These are phyloP conservation scores for Glyptemys insculpta DNA, from an alignment of 2,797 vertebrate genomes.

Conservation along the genomic window DNA sequence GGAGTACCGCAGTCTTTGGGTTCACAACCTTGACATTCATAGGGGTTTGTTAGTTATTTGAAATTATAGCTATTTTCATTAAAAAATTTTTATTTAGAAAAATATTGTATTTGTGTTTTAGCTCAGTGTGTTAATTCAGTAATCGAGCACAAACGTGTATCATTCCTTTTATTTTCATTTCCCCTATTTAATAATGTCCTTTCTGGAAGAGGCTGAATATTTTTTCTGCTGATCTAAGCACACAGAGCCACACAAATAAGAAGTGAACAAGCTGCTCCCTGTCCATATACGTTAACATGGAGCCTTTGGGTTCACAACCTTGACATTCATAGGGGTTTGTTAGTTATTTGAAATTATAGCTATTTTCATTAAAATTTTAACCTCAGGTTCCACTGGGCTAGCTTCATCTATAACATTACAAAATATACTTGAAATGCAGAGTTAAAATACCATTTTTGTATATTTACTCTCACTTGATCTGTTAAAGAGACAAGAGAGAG, in stretches of 20 bases:
- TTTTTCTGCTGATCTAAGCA: too few relatives aligned
- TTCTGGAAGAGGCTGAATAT: too few relatives aligned
- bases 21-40: too few relatives aligned
- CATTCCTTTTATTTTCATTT: too few relatives aligned
- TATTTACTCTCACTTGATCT: background rate
- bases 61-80: too few relatives aligned
- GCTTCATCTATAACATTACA: background rate
- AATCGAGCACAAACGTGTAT: too few relatives aligned
- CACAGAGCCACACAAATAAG: background rate
- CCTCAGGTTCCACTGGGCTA: background rate
- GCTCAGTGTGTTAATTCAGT: too few relatives aligned
- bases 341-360: background rate
- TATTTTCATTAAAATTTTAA: background rate
- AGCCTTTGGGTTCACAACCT: background rate
- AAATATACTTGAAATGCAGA: background rate
- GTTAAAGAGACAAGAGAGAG: background rate
- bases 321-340: background rate
- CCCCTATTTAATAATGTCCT: too few relatives aligned
- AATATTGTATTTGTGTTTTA: too few relatives aligned
- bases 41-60: too few relatives aligned
- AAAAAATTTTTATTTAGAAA: too few relatives aligned
- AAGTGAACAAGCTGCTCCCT: background rate
- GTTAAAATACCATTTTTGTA: background rate
- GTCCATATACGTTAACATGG: background rate
- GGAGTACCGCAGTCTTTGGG: too few relatives aligned